Percentiles rank a stretch among this genome's conserved stretches.
These are phyloP conservation scores for Achroia grisella DNA, from an alignment of 1,140 invertebrate genomes.

Conservation along the genomic window DNA sequence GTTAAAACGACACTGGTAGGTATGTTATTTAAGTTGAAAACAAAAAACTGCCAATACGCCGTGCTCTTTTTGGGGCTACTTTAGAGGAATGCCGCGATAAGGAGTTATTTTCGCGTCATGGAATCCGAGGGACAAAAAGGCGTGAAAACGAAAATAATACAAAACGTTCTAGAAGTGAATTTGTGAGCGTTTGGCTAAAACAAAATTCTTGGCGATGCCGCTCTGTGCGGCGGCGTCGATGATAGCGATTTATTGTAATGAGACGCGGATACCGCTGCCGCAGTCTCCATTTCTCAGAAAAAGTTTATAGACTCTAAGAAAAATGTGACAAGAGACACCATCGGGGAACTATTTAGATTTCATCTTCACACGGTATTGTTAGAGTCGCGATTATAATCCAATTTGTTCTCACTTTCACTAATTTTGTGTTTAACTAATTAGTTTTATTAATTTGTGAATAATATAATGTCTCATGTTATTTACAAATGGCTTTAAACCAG, in stretches of 20 bases:
- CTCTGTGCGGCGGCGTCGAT: constrained; percentile 58
- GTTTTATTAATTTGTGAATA: no score
- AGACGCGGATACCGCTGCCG: constrained; percentile 41
- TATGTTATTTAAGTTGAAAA: constrained; percentile 61
- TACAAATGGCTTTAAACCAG: no score
- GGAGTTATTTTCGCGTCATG: constrained; percentile 69
- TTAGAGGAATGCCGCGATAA: constrained; percentile 69
- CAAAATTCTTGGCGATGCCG: constrained; percentile 64
- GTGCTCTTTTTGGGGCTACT: constrained; percentile 59
- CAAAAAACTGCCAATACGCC: constrained; percentile 47
- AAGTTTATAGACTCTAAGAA: constrained; percentile 53
- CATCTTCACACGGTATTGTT: constrained; percentile 15
- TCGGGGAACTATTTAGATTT: constrained; percentile 18
- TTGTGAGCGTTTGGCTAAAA: constrained; percentile 70
- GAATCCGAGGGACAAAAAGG: constrained; percentile 68
- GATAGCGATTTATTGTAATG: constrained; percentile 65
- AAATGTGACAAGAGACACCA: constrained; percentile 27
- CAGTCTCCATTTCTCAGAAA: constrained; percentile 45
- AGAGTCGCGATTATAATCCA: not conserved
- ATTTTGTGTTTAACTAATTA: not conserved
- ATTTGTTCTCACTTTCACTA: not conserved
- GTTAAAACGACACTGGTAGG: constrained; percentile 35
- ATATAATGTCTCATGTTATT: no score
- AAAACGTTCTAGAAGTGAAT: constrained; percentile 69
- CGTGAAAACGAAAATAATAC: constrained; percentile 71